phyloP scores from a whole-genome alignment of 2,113 vertebrate genomes.

The Solea solea region DNA sequence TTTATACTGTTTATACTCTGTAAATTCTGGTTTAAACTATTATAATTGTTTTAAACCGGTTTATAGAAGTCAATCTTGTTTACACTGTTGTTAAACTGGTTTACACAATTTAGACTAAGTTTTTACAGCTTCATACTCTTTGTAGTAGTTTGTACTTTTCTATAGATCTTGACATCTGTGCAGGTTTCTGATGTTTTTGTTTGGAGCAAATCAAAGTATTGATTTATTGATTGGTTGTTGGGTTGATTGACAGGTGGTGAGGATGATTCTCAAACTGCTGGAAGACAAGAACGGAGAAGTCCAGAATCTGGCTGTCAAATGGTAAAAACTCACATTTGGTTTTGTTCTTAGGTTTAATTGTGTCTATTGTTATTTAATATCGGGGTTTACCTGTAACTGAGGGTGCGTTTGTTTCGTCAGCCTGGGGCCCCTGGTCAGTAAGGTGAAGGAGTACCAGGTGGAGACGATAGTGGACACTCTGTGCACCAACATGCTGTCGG shows the following conservation, averaged over 20 bases:
- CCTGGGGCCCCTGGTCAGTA: conserved; percentile 96
- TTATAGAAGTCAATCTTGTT: neutral
- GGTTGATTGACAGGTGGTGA: conserved; percentile 85
- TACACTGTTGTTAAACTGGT: too few species aligned
- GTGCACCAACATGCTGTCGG: conserved; percentile 99
- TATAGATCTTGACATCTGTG: too few species aligned
- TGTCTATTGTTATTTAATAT: neutral
- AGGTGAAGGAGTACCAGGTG: conserved; percentile 99
- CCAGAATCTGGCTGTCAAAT: conserved; percentile 98
- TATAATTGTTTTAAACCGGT: neutral
- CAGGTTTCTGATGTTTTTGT: too few species aligned
- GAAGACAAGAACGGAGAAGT: conserved; percentile 99
- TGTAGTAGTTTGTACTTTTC: too few species aligned
- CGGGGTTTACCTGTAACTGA: neutral
- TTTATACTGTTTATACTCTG: neutral
- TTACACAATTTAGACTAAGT: too few species aligned
- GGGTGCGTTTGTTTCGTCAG: conserved; percentile 75
- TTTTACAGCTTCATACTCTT: too few species aligned
- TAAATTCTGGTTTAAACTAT: neutral
- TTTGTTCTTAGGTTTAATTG: neutral
- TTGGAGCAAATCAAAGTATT: neutral
- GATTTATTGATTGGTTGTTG: neutral
- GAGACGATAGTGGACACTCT: conserved; percentile 99
- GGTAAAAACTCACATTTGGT: conserved; percentile 76
- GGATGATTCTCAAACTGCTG: conserved; percentile 98